Evolutionary conservation across 2,888 invertebrate genomes (phyloP).

Genomic region (Drosophila fulvimacula): DNA sequence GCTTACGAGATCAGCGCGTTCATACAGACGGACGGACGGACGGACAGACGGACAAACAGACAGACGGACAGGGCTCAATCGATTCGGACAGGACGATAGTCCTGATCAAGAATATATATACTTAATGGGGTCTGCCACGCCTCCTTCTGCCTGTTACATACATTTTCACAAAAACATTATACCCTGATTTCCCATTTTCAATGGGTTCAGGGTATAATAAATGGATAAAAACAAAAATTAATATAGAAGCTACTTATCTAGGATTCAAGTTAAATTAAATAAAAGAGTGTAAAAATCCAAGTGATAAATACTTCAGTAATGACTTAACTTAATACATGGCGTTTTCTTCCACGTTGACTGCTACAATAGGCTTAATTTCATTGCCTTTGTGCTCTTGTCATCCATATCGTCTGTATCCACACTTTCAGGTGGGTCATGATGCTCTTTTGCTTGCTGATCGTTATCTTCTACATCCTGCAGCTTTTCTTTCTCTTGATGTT

Average conservation of each 20-base stretch:
- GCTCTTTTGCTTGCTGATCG: constrained; percentile 28
- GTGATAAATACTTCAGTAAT: background rate
- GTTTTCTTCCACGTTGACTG: constrained; percentile 59
- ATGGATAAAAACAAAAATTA: background rate
- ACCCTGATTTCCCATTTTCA: too few relatives aligned
- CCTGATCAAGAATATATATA: background rate
- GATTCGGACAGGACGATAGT: too few relatives aligned
- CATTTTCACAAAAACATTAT: too few relatives aligned
- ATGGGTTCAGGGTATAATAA: too few relatives aligned
- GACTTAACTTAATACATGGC: constrained; percentile 24
- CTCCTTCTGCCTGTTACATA: too few relatives aligned
- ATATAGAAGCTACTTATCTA: background rate
- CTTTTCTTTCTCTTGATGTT: constrained; percentile 47
- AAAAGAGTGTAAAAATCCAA: background rate
- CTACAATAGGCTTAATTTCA: constrained; percentile 62
- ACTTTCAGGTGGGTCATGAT: constrained; percentile 40
- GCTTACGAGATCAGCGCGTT: too few relatives aligned
- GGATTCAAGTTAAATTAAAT: background rate
- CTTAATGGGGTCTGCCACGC: too few relatives aligned
- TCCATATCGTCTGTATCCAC: constrained; percentile 47
- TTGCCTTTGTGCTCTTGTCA: background rate
- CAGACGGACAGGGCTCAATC: too few relatives aligned
- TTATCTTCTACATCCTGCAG: constrained; percentile 29
- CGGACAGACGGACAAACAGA: too few relatives aligned
- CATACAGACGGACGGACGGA: too few relatives aligned